Base-by-base conservation (phyloP, 2,888 invertebrate genomes). In the Onchidella celtica region DNA sequence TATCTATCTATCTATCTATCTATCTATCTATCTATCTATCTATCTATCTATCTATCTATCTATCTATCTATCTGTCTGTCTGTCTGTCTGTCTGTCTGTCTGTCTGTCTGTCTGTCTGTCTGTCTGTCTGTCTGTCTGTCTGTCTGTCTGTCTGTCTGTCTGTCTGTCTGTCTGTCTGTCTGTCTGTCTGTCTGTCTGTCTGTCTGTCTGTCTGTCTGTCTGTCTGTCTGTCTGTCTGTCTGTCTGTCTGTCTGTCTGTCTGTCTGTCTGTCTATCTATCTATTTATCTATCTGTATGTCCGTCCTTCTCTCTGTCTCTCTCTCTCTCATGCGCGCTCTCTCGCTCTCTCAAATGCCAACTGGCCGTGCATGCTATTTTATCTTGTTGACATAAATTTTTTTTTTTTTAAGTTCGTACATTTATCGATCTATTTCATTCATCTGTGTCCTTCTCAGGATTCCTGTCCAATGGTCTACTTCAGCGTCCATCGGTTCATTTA, bases 181-280 rank as follows among this genome's bases (percentile, higher is more conserved):
- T 47, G 9, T 47, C 17, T 47, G 6, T 17, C 83, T 92, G 92
- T 24, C 89, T 17, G 9, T 47, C 17, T 47, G 9, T 47, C 17
- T 47, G 6, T 17, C 83, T 92, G 92, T 24, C 89, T 17, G 9
- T 47, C 17, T 47, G 9, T 47, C 17, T 47, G 6, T 17, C 83
- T 92, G 92, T 24, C 89, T 17, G 9, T 47, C 17, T 47, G 9
- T 47, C 17, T 47, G 6, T 17, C 83, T 92, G 92, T 24, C 89
- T 17, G 9, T 47, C 17, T 47, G 9, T 47, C 17, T 47, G 6
- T 17, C 83, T 92, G 92, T 24, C 89, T 91, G 4, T 86, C 86
- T 0, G 86, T 89, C 47, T 59, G 76, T 11, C 93, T 94, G 84
- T 89, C 94, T 61, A 86, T 86, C 21, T 89, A 91, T n/a, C n/a